A percentile compares a stretch with the other conserved stretches of the same genome.
phyloP scores from a whole-genome alignment of 35 echinoderm and acorn worm species.

The Eucidaris tribuloides region DNA sequence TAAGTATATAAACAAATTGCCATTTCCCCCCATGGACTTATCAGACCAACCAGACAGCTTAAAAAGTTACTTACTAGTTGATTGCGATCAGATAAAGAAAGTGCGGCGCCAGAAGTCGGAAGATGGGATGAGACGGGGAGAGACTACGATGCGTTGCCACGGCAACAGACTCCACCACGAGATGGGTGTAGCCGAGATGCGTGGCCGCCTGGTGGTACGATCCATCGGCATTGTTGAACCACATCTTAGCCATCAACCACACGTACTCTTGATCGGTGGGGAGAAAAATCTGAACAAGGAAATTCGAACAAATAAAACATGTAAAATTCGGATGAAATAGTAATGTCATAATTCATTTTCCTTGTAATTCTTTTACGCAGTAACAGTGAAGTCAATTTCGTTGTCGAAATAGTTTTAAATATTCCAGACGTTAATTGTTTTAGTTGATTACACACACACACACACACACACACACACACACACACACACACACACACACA shows the following conservation, averaged over 20 bases:
- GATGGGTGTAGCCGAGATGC: constrained; percentile 82
- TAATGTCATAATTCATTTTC: background rate
- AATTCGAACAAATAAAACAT: background rate
- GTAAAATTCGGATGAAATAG: background rate
- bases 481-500: no score
- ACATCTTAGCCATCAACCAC: constrained; percentile 89
- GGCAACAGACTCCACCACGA: constrained; percentile 70
- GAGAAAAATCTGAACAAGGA: constrained; percentile 48
- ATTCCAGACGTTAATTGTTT: no score
- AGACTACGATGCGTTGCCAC: constrained; percentile 76
- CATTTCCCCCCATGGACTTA: no score
- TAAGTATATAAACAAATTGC: no score
- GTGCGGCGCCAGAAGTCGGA: constrained; percentile 75
- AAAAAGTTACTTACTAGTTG: constrained; percentile 55
- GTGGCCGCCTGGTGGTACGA: constrained; percentile 77
- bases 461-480: no score
- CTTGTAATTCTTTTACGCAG: background rate
- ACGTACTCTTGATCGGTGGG: constrained; percentile 83
- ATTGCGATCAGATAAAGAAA: constrained; percentile 80
- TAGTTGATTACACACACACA: no score
- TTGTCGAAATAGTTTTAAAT: no score
- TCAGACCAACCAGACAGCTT: no score
- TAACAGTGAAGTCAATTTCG: background rate
- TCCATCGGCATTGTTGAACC: constrained; percentile 87
- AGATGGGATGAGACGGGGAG: constrained; percentile 76